Evolutionary conservation across 2,888 invertebrate species (phyloP), one percentile per base, ranked within the genome.

Genomic region (Conops quadrifasciatus): DNA sequence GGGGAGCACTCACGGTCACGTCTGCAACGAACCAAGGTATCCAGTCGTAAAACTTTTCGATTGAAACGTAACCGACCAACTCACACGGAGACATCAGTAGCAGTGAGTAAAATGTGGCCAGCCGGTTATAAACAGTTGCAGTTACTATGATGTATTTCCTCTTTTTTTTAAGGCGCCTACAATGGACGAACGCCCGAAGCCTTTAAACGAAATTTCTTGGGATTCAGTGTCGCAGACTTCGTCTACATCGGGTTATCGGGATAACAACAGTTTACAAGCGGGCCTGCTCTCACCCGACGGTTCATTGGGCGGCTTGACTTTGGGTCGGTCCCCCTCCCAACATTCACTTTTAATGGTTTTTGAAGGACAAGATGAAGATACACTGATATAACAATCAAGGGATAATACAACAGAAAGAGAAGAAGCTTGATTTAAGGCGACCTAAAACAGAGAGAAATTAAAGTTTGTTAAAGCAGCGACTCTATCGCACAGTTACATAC

Each of bases 11-110:
- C 78, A 84, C 88, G 85, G 87, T 89, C 81, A 45, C 88, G 95
- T 4, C 88, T 97, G 71, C 97, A 97, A 82, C 89, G 97, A 24
- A 93, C 96, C 69, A 97, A 96, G 87, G 96, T 95, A 47, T 96
- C 95, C 81, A 97, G 96, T 80, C 90, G 97, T 79, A 96, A 95
- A 87, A 97, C 97, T 0, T 97, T 97, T 87, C 91, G 96, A 74
- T 89, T 95, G 73, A 89, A 94, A 76, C 93, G 94, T 83, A 81
- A 80, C 67, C 89, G 93, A 93, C 91, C 89, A 80, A 90, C 87
- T 71, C 91, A 90, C 76, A 89, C 90, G 56, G 93, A 94, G 86
- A 92, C 93, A 85, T 84, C 82, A 0, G 80, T 78, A 74, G 81
- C 80, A 72, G 80, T 82, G 75, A 80, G 79, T 75, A 47, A 26